Conservation (phyloP, 2,113 vertebrate genomes). For the Saccopteryx bilineata region DNA sequence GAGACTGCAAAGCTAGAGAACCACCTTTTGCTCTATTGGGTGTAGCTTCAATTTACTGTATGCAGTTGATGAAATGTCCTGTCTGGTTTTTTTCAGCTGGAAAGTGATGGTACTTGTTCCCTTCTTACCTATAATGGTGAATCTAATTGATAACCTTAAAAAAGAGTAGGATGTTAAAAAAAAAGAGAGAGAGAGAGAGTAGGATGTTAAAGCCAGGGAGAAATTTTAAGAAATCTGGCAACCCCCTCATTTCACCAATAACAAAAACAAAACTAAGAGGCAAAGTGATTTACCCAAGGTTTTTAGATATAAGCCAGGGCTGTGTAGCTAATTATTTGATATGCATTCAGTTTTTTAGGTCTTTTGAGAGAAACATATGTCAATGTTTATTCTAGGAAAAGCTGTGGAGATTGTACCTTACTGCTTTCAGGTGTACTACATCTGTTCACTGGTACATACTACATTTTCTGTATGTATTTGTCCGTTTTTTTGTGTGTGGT, state of each 20-base stretch:
- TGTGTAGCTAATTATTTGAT: background rate
- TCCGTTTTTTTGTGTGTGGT: background rate
- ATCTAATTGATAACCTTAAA: conserved; percentile 5
- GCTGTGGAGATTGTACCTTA: background rate
- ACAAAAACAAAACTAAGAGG: conserved; percentile 1
- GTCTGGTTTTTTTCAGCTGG: background rate
- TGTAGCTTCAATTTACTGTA: background rate
- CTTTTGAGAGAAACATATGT: background rate
- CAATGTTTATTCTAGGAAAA: background rate
- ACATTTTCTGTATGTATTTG: background rate
- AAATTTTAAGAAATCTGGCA: background rate
- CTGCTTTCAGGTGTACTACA: background rate
- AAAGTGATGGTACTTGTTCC: background rate
- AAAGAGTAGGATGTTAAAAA: background rate
- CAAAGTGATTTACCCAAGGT: conserved; percentile 4
- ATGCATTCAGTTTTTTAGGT: background rate
- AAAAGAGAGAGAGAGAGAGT: too few relatives aligned
- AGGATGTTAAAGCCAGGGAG: background rate
- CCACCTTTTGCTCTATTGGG: background rate
- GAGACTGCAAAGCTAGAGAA: background rate
- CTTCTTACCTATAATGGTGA: conserved; percentile 26
- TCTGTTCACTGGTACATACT: background rate
- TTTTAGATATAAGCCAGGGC: background rate
- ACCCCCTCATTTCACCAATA: background rate
- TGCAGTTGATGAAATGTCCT: background rate